phyloP scores from a whole-genome alignment of 2,888 invertebrate genomes.

The Automeris io region DNA sequence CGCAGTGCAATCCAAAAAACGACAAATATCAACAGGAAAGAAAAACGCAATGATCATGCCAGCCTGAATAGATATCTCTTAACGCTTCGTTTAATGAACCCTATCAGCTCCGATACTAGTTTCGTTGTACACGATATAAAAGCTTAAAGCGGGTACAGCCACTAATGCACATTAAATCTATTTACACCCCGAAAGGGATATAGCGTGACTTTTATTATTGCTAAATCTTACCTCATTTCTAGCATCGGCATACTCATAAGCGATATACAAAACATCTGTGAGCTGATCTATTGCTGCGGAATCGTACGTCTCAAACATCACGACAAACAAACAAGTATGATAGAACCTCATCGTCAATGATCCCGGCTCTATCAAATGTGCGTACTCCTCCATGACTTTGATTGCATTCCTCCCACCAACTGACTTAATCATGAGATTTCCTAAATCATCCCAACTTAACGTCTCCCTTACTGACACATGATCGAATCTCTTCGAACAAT shows the following conservation, averaged over 20 bases:
- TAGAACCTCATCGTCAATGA: slow-evolving; percentile 79
- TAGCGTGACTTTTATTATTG: too few species aligned
- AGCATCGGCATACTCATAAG: slow-evolving; percentile 55
- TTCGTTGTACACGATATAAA: too few species aligned
- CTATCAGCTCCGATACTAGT: too few species aligned
- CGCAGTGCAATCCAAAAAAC: too few species aligned
- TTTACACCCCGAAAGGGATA: too few species aligned
- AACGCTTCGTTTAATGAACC: too few species aligned
- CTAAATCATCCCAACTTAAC: slow-evolving; percentile 78
- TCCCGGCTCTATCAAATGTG: slow-evolving; percentile 71
- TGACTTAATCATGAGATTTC: slow-evolving; percentile 76
- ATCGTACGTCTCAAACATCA: slow-evolving; percentile 62
- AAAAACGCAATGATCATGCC: too few species aligned
- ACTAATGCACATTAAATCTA: too few species aligned
- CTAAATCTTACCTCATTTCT: slow-evolving; percentile 46
- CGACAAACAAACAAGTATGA: slow-evolving; percentile 71
- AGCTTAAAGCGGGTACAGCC: too few species aligned
- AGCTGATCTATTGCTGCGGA: slow-evolving; percentile 41
- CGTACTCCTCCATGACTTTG: slow-evolving; percentile 74
- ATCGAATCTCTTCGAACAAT: slow-evolving; percentile 73
- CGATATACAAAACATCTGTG: slow-evolving; percentile 55
- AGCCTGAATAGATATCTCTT: too few species aligned
- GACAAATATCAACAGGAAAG: background rate
- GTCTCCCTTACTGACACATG: slow-evolving; percentile 64
- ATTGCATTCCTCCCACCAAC: slow-evolving; percentile 77